Evolutionary conservation across 64 coral and sea anemone genomes (phyloP).

Genomic region (Montipora sp.): DNA sequence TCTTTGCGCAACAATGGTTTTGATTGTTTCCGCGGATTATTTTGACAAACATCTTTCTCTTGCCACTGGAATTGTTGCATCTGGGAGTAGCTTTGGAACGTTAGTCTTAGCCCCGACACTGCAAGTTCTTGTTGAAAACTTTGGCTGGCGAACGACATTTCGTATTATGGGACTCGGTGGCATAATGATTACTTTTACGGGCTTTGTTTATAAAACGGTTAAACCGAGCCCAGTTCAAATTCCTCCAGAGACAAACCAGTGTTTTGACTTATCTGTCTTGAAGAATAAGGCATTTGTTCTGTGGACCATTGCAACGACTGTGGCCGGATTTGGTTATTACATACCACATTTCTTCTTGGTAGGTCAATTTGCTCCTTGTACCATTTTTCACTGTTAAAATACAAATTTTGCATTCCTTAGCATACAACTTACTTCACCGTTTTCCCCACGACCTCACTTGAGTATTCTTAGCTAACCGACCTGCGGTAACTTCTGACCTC

Average conservation of each 20-base stretch:
- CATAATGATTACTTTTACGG: conserved; percentile 56
- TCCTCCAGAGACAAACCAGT: not conserved
- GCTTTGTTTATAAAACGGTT: conserved; percentile 65
- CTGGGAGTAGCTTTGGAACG: conserved; percentile 86
- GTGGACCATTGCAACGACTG: conserved; percentile 76
- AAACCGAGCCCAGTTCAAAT: conserved; percentile 44
- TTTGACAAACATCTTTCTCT: conserved; percentile 90
- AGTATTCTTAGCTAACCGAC: too few species aligned
- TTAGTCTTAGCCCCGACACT: conserved; percentile 70
- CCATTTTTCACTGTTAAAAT: too few species aligned
- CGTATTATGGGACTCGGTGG: conserved; percentile 62
- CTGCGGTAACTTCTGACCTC: too few species aligned
- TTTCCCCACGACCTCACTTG: too few species aligned
- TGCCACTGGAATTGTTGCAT: conserved; percentile 84
- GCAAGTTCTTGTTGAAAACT: conserved; percentile 63
- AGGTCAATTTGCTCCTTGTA: not conserved
- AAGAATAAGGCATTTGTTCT: conserved; percentile 84
- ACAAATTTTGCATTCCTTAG: too few species aligned
- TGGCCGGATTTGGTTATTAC: conserved; percentile 83
- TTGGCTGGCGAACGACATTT: conserved; percentile 67
- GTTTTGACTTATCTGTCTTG: conserved; percentile 77
- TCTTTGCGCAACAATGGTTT: conserved; percentile 84
- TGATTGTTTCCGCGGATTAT: conserved; percentile 83
- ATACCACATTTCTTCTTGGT: conserved; percentile 91
- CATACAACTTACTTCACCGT: too few species aligned